phyloP scores from a whole-genome alignment of 1,140 invertebrate species.

The Melitaea cinxia region DNA sequence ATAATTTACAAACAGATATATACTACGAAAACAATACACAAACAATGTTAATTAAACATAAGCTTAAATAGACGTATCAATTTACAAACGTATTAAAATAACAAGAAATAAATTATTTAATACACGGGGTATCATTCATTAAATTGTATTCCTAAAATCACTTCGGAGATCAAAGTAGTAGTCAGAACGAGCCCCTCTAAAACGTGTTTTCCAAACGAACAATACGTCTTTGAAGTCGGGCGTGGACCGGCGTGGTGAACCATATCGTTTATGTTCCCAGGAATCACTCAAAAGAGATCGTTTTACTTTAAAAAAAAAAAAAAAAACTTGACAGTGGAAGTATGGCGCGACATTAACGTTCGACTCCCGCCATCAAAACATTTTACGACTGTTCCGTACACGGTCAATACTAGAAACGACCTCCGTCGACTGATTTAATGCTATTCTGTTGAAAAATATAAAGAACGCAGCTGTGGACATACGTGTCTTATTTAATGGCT shows the following conservation, averaged over 20 bases:
- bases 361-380: constrained; percentile 55
- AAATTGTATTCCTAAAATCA: constrained; percentile 30
- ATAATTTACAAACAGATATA: background rate
- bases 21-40: background rate
- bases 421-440: constrained; percentile 59
- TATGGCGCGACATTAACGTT: constrained; percentile 58
- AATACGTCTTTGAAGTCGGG: constrained; percentile 42
- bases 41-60: background rate
- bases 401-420: constrained; percentile 54
- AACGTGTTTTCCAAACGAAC: constrained; percentile 46
- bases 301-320: constrained; percentile 61
- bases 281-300: constrained; percentile 62
- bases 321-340: constrained; percentile 37
- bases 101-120: constrained; percentile 6
- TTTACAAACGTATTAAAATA: background rate
- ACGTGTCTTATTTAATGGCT: constrained; percentile 36
- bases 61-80: background rate
- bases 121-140: constrained; percentile 12
- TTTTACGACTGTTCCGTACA: constrained; percentile 55
- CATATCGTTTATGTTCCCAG: constrained; percentile 63
- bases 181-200: constrained; percentile 22
- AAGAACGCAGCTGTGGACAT: constrained; percentile 41
- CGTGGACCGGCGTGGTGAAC: constrained; percentile 45
- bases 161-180: constrained; percentile 28
- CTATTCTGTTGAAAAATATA: constrained; percentile 44